These are phyloP conservation scores for Patagioenas fasciata DNA, from an alignment of 2,113 vertebrate species.

Conservation along the genomic window DNA sequence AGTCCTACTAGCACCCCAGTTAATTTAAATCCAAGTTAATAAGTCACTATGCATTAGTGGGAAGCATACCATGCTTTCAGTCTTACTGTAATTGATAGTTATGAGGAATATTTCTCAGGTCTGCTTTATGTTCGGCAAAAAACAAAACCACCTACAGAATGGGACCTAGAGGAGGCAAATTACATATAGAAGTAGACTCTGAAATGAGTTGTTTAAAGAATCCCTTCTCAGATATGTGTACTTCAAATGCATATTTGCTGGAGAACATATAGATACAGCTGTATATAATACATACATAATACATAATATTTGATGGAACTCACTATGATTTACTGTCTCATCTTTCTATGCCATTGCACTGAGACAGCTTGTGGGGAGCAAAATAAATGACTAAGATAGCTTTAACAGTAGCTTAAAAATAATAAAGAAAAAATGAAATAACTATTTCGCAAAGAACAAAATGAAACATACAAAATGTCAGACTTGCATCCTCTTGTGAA, in stretches of 20 bases:
- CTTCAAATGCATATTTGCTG: background rate
- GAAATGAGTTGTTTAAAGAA: background rate
- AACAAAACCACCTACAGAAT: background rate
- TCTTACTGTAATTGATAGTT: background rate
- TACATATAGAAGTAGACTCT: background rate
- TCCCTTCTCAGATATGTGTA: background rate
- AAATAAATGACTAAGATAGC: background rate
- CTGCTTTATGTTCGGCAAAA: background rate
- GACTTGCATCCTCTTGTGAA: background rate
- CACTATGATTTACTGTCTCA: background rate
- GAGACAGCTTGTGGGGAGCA: background rate
- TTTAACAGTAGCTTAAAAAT: background rate
- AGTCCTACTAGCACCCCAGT: background rate
- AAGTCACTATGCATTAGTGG: background rate
- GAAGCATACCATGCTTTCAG: background rate
- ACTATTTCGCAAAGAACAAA: background rate
- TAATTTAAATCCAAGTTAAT: background rate
- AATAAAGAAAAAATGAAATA: background rate
- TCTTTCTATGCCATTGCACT: background rate
- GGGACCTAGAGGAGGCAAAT: background rate
- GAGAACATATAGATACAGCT: background rate
- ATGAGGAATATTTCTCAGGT: background rate
- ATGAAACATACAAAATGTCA: background rate
- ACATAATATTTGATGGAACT: background rate
- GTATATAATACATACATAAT: too few species aligned